phyloP scores from a whole-genome alignment of 1,140 invertebrate genomes.

The Planococcus citri region DNA sequence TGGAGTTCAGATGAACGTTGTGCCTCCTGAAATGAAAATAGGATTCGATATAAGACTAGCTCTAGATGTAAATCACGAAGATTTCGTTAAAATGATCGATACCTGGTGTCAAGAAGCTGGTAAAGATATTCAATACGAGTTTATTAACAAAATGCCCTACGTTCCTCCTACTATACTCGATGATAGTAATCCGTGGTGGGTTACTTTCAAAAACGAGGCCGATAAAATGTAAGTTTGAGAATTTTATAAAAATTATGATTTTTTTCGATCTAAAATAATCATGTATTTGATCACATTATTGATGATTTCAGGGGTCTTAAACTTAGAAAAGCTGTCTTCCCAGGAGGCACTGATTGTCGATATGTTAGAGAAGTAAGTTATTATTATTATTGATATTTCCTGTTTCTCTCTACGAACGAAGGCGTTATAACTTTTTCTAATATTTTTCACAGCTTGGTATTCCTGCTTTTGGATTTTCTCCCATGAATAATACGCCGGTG shows the following conservation, averaged over 20 bases:
- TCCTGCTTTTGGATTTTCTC: slow-evolving; percentile 31
- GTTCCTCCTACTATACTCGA: slow-evolving; percentile 53
- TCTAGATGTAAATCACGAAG: slow-evolving; percentile 49
- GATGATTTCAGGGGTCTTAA: background rate
- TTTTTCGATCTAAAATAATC: too few species aligned
- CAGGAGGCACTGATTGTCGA: background rate
- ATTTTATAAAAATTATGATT: too few species aligned
- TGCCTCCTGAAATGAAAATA: slow-evolving; percentile 63
- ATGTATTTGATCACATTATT: background rate
- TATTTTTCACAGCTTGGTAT: slow-evolving; percentile 28
- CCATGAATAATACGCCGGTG: slow-evolving; percentile 54
- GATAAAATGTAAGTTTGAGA: slow-evolving; percentile 23
- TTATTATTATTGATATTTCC: background rate
- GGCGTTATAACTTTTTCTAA: background rate
- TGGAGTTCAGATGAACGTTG: slow-evolving; percentile 80
- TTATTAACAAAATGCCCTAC: slow-evolving; percentile 52
- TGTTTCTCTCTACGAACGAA: background rate
- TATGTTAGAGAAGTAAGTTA: background rate
- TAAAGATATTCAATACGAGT: slow-evolving; percentile 56
- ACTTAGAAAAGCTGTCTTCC: background rate
- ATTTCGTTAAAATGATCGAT: slow-evolving; percentile 59
- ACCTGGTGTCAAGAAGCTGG: slow-evolving; percentile 73
- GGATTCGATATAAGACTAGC: slow-evolving; percentile 73
- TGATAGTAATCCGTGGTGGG: slow-evolving; percentile 63
- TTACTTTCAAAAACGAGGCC: slow-evolving; percentile 49